These are phyloP conservation scores for Alloplasta piceator DNA, from an alignment of 2,888 invertebrate genomes.

Conservation along the genomic window DNA sequence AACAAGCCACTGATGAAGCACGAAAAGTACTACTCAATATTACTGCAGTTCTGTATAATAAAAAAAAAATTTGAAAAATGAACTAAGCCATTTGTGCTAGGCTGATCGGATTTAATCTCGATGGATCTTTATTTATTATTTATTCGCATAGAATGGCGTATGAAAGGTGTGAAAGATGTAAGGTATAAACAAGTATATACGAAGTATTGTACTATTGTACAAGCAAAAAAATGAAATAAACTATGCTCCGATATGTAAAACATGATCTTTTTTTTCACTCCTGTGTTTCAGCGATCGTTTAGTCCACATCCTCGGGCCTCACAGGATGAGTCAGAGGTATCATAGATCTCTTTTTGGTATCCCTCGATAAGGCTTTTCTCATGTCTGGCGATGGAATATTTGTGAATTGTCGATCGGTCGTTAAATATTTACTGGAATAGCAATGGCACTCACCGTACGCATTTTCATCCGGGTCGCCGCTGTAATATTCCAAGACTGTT, in stretches of 20 bases:
- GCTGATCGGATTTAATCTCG: conserved; percentile 63
- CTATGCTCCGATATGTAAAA: conserved; percentile 69
- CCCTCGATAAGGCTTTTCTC: conserved; percentile 98
- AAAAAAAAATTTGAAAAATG: conserved; percentile 38
- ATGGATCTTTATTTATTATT: conserved; percentile 80
- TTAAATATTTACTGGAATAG: not conserved
- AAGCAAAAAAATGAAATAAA: conserved; percentile 70
- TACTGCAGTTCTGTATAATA: conserved; percentile 57
- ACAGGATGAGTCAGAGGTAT: conserved; percentile 97
- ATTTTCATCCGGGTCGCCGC: conserved; percentile 99
- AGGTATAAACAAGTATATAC: conserved; percentile 70
- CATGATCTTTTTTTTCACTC: conserved; percentile 8
- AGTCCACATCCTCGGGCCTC: conserved; percentile 96
- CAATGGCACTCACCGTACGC: conserved; percentile 91
- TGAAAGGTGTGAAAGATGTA: conserved; percentile 75
- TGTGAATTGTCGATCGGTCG: not conserved
- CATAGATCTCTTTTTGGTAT: conserved; percentile 95
- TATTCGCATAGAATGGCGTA: conserved; percentile 78
- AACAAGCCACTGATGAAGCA: conserved; percentile 70
- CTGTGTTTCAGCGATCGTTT: conserved; percentile 66
- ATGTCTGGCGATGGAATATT: conserved; percentile 90
- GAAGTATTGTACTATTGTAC: conserved; percentile 80
- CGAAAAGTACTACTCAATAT: conserved; percentile 58
- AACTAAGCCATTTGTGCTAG: conserved; percentile 67
- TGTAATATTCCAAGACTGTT: conserved; percentile 98